Percentiles rank a stretch among this genome's conserved stretches.
Conservation (phyloP, 2,113 vertebrate species). For the Nibea albiflora region DNA sequence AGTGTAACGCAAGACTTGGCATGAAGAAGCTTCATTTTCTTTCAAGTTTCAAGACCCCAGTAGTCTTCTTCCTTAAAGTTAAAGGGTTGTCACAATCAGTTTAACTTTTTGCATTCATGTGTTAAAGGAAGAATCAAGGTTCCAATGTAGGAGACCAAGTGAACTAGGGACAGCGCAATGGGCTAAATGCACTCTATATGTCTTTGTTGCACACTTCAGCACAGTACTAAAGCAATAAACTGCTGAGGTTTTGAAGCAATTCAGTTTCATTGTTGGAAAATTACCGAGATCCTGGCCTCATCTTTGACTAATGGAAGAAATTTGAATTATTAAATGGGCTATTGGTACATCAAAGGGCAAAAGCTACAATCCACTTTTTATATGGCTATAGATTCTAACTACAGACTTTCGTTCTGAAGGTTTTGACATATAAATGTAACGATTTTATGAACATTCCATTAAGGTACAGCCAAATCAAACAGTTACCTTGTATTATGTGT, state of each 20-base stretch:
- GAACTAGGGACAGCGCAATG: background rate
- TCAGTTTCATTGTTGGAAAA: background rate
- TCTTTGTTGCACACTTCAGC: background rate
- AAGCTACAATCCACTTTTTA: background rate
- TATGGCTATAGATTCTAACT: background rate
- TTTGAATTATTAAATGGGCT: background rate
- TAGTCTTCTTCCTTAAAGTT: background rate
- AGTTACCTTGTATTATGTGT: no score
- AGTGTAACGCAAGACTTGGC: background rate
- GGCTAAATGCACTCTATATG: no score
- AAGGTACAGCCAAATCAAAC: background rate
- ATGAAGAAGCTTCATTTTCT: no score
- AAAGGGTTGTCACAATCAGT: background rate
- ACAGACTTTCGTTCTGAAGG: background rate
- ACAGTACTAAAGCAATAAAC: background rate
- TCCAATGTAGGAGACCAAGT: background rate
- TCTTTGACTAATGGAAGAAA: background rate
- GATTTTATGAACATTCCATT: background rate
- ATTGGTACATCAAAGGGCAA: conserved; percentile 12
- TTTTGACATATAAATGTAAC: background rate
- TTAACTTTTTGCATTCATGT: background rate
- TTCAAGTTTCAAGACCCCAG: background rate
- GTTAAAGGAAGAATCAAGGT: background rate
- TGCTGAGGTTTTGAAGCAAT: background rate
- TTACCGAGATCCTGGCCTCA: background rate